A percentile compares a stretch with the other conserved stretches of the same genome.
Conservation (phyloP, 2,888 invertebrate species). For the Mechanitis mazaeus region DNA sequence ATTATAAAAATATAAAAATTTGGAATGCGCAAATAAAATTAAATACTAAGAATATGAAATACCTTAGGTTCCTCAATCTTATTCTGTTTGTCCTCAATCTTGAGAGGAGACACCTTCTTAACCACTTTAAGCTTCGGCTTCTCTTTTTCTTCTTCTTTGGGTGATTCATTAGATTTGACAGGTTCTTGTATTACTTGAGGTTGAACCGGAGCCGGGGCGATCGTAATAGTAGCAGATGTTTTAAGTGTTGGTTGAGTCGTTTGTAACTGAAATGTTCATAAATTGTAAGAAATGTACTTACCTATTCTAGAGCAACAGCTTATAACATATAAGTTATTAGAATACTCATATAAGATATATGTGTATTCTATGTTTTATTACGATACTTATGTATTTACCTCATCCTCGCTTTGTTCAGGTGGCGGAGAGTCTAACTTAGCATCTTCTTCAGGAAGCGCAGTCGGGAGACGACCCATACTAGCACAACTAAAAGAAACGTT, state of each 20-base stretch:
- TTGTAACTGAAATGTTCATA: conserved; percentile 28
- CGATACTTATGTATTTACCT: neutral
- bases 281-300: conserved; percentile 1
- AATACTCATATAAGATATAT: too few relatives aligned
- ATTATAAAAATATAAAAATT: too few relatives aligned
- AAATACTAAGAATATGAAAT: too few relatives aligned
- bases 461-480: conserved; percentile 48
- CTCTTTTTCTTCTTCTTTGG: conserved; percentile 49
- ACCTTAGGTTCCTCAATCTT: conserved; percentile 59
- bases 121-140: conserved; percentile 44
- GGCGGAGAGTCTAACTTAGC: conserved; percentile 42
- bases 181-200: conserved; percentile 48
- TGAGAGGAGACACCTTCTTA: conserved; percentile 48
- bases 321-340: too few relatives aligned
- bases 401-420: conserved; percentile 33
- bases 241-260: conserved; percentile 50
- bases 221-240: conserved; percentile 68
- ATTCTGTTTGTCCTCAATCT: conserved; percentile 50
- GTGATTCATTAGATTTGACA: conserved; percentile 40
- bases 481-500: conserved; percentile 43
- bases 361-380: too few relatives aligned
- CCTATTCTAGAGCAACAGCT: neutral
- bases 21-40: too few relatives aligned
- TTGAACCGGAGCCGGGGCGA: conserved; percentile 47
- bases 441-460: conserved; percentile 50